Evolutionary conservation across 2,888 invertebrate genomes (phyloP), one percentile per base, ranked within the genome.

Genomic region (Drosophila paranaensis): DNA sequence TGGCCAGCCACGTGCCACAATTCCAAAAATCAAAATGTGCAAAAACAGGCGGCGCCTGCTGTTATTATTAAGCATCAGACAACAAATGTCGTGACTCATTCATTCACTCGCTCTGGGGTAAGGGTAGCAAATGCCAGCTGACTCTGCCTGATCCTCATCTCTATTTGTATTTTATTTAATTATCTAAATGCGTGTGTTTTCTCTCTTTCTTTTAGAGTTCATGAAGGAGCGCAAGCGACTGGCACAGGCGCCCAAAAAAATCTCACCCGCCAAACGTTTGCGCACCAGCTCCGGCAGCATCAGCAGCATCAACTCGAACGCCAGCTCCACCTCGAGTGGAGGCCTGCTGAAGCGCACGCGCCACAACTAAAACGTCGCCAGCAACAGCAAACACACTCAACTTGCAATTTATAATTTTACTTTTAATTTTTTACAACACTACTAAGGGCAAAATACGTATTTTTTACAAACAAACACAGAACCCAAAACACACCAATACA

Each of bases 221-320:
- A 92, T 93, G 92, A 93, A 93, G 82, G 93, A 93, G 81, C 93
- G 93, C 74, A 93, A 93, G 82, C 92, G 93, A 40, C 89, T 93
- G 53, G 79, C 91, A 45, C 92, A 92, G 79, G 90, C 92, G 65
- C 92, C 92, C 55, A 93, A 92, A 77, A 93, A 93, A 88, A 78
- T 91, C 69, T 90, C 92, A 63, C 92, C 92, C 71, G 88, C 90
- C 61, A 93, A 93, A 88, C 92, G 92, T 62, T 87, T 91, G 88
- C 92, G 93, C 74, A 90, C 86, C 64, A 89, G 77, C 70, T 78
- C 77, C 66, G 70, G 74, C 45, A 81, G 81, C 67, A 57, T 70
- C 68, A 42, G 80, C 66, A 57, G 70, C 72, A 42, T 79, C 63
- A 55, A 70, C 70, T 9, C 20, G 35, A 65, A 58, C 66, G 74